Base-by-base conservation (phyloP, 1,140 invertebrate species). In the Meteorus sp. region DNA sequence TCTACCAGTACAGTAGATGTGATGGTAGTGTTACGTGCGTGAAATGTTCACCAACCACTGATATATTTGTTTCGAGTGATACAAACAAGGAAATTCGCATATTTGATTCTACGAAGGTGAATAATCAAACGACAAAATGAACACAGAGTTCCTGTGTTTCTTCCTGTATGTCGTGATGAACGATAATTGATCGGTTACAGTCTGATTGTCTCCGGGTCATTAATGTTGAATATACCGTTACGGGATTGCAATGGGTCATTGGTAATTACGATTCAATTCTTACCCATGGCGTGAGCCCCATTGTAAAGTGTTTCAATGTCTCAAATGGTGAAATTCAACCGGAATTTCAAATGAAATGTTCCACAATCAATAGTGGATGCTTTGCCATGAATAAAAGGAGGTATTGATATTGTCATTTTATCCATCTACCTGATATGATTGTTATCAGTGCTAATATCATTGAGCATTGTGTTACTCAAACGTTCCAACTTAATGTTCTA, bases 81-180 rank as follows among this genome's bases (percentile, higher is more conserved):
- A 75, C 74, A 1, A 74, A 80, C 48, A 78, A 73, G 54, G 76
- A 79, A 66, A 73, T 81, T 56, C 65, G 76, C 13, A 74, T 80
- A 56, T 81, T 75, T 31, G 66, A 73, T 61, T 67, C 77, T 43
- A 70, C 73, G 39, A 66, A 80, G 69, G 79, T 80, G 25, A 20
- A n/a, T 39, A 13, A 41, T 27, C 54, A 1, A 29, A 41, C 15
- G n/a, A 45, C 15, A 47, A 45, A 44, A 22, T 33, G 33, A 20
- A 20, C 44, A 43, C 15, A 39, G 29, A 25, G n/a, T 47, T 9
- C 25, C 11, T 35, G 9, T n/a, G 41, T 8, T 35, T 52, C 11
- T 2, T n/a, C n/a, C n/a, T n/a, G n/a, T n/a, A n/a, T n/a, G n/a
- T n/a, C n/a, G n/a, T n/a, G n/a, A n/a, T n/a, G 33, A 45, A 53